Percentiles rank a stretch among this genome's conserved stretches.
These are phyloP conservation scores for Chrysolina haemoptera DNA, from an alignment of 2,888 invertebrate species.

Conservation along the genomic window DNA sequence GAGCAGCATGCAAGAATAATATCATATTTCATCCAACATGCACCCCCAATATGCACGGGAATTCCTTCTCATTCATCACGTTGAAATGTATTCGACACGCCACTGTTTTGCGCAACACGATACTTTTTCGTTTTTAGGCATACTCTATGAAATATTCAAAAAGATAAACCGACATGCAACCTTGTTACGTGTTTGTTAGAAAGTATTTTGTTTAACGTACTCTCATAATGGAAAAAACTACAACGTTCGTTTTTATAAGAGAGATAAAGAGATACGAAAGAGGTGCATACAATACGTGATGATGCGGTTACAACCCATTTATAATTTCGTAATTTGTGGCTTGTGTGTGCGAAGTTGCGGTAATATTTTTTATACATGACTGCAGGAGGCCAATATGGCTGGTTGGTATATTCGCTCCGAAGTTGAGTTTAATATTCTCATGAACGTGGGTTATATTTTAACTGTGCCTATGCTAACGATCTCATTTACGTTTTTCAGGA, in stretches of 20 bases:
- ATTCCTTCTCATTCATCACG: slow-evolving; percentile 12
- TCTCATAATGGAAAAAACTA: slow-evolving; percentile 2
- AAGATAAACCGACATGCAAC: slow-evolving; percentile 43
- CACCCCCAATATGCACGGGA: neutral
- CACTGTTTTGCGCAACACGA: slow-evolving; percentile 35
- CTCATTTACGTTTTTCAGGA: too few species aligned
- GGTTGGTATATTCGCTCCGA: neutral
- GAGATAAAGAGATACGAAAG: slow-evolving; percentile 17
- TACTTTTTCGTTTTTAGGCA: slow-evolving; percentile 33
- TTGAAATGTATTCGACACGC: slow-evolving; percentile 31
- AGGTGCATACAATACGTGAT: slow-evolving; percentile 23
- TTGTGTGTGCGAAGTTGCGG: slow-evolving; percentile 20
- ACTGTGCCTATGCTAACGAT: neutral
- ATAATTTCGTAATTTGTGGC: slow-evolving; percentile 24
- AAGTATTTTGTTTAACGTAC: slow-evolving; percentile 26
- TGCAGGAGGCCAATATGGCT: slow-evolving; percentile 9
- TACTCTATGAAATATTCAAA: slow-evolving; percentile 42
- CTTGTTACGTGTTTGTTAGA: slow-evolving; percentile 38
- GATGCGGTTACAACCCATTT: slow-evolving; percentile 20
- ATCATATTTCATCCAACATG: slow-evolving; percentile 13
- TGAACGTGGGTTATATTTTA: neutral
- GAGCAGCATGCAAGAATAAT: neutral
- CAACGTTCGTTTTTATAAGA: slow-evolving; percentile 15
- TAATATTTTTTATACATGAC: slow-evolving; percentile 21
- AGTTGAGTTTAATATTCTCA: neutral